Conservation (phyloP, 2,888 invertebrate species). For the Galeopsomyia nigrocyanea region DNA sequence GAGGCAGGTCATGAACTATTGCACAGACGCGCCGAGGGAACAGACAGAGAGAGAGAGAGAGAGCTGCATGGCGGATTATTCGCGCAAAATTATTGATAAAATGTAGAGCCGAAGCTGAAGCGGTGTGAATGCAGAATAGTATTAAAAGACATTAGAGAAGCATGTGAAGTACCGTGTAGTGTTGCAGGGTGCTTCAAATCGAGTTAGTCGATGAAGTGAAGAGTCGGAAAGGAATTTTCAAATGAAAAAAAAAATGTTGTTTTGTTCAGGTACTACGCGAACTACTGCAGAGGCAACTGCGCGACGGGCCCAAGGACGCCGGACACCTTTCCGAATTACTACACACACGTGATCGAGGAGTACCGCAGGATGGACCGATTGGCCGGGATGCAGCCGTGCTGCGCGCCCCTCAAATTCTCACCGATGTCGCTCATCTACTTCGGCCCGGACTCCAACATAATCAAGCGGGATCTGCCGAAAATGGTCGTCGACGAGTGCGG, state of each 20-base stretch:
- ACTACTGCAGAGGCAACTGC: slow-evolving; percentile 94
- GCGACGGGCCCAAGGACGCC: slow-evolving; percentile 81
- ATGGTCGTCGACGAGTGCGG: slow-evolving; percentile 98
- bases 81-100: slow-evolving; percentile 53
- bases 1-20: slow-evolving; percentile 52
- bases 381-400: slow-evolving; percentile 89
- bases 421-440: slow-evolving; percentile 94
- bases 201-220: not conserved
- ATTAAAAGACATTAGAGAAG: slow-evolving; percentile 12
- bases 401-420: slow-evolving; percentile 92
- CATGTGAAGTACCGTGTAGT: too few relatives aligned
- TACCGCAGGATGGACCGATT: slow-evolving; percentile 82
- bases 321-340: slow-evolving; percentile 87
- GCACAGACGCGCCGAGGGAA: too few relatives aligned
- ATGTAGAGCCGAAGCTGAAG: slow-evolving; percentile 20
- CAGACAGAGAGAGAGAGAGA: too few relatives aligned
- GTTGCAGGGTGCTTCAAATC: too few relatives aligned
- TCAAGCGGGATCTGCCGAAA: slow-evolving; percentile 93
- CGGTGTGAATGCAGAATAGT: slow-evolving; percentile 21
- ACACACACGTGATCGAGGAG: slow-evolving; percentile 92
- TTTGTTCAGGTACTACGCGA: slow-evolving; percentile 82
- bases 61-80: slow-evolving; percentile 50
- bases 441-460: slow-evolving; percentile 89
- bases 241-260: not conserved
- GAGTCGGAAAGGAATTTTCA: not conserved